Conservation (phyloP, 2,888 invertebrate species). For the Drosophila pseudotalamancana region DNA sequence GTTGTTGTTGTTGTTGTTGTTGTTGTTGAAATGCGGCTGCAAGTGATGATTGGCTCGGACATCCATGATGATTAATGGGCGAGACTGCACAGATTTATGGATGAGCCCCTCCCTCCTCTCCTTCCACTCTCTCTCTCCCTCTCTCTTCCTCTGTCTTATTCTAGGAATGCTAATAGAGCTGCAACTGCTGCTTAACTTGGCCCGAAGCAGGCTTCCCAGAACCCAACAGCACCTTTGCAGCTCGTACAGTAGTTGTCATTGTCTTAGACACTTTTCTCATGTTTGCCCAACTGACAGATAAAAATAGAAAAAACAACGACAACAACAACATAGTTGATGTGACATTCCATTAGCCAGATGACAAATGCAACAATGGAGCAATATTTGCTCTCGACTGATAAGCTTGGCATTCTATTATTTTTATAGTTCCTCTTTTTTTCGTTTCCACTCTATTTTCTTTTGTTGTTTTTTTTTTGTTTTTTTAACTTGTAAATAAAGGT, state of each 20-base stretch:
- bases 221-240: slow-evolving; percentile 7
- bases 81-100: slow-evolving; percentile 65
- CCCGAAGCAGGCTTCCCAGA: slow-evolving; percentile 26
- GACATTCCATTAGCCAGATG: slow-evolving; percentile 52
- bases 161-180: slow-evolving; percentile 76
- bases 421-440: not conserved
- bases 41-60: slow-evolving; percentile 76
- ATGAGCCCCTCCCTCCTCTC: slow-evolving; percentile 28
- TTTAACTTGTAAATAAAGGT: slow-evolving; percentile 46
- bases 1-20: slow-evolving; percentile 22
- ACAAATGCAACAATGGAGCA: slow-evolving; percentile 30
- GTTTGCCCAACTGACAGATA: slow-evolving; percentile 61
- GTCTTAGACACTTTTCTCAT: slow-evolving; percentile 27
- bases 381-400: slow-evolving; percentile 64
- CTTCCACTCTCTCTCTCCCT: not conserved
- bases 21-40: slow-evolving; percentile 55
- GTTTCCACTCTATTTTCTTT: not conserved
- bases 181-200: slow-evolving; percentile 50
- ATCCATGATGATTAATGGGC: slow-evolving; percentile 75
- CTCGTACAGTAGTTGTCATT: slow-evolving; percentile 71
- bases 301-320: slow-evolving; percentile 29
- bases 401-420: slow-evolving; percentile 47
- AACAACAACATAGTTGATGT: slow-evolving; percentile 18
- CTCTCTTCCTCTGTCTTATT: slow-evolving; percentile 25
- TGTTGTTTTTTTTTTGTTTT: not conserved